phyloP scores from a whole-genome alignment of 2,797 vertebrate genomes.

The Sebastes iracundus region DNA sequence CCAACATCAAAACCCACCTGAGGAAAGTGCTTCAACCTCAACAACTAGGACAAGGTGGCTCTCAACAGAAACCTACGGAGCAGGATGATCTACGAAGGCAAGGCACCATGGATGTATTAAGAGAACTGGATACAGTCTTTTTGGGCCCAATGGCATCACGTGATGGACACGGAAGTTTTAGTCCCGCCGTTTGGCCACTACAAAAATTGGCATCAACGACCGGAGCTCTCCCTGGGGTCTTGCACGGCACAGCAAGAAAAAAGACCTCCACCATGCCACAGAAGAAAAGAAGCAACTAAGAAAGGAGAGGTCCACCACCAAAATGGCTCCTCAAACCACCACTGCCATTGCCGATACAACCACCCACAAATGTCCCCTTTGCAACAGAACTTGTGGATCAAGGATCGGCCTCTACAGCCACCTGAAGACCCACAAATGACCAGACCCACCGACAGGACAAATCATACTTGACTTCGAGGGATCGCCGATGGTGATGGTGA shows the following conservation, averaged over 20 bases:
- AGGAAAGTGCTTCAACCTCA: neutral
- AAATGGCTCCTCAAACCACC: neutral
- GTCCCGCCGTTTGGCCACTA: no score
- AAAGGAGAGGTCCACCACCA: neutral
- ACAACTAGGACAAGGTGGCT: neutral
- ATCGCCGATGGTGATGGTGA: neutral
- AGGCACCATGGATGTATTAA: neutral
- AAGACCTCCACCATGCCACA: neutral
- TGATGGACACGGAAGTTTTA: no score
- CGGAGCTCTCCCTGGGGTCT: no score
- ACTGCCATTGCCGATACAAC: neutral
- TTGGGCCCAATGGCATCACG: no score
- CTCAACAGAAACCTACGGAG: neutral
- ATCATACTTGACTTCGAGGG: neutral
- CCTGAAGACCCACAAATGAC: neutral
- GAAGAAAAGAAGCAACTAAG: neutral
- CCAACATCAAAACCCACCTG: neutral
- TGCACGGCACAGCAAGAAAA: neutral
- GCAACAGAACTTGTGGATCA: neutral
- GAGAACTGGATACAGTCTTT: no score
- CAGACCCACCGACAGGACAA: neutral
- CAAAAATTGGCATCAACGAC: no score
- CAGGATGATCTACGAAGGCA: neutral
- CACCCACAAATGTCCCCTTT: neutral
- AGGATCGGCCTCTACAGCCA: neutral